Conservation (phyloP, 2,113 vertebrate genomes). For the Rafetus swinhoei region DNA sequence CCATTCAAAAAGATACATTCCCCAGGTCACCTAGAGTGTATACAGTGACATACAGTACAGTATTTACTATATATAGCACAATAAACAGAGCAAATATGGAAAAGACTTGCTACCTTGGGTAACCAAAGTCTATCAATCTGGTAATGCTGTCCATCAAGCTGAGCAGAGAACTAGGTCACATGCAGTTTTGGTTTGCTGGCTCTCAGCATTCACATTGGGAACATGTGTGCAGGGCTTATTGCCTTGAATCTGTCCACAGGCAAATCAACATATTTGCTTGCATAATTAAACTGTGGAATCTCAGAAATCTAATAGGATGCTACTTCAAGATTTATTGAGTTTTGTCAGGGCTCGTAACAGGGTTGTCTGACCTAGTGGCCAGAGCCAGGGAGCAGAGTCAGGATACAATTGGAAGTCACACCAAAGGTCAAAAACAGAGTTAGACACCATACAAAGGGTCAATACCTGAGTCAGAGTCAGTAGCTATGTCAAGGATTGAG, state of each 20-base stretch:
- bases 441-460: not conserved
- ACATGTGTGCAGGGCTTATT: not conserved
- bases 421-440: not conserved
- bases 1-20: not conserved
- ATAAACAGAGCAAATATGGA: not conserved
- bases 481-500: not conserved
- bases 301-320: not conserved
- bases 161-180: not conserved
- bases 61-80: not conserved
- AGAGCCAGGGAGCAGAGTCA: not conserved
- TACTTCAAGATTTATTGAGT: not conserved
- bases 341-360: not conserved
- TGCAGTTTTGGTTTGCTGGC: not conserved
- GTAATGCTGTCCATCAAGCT: not conserved
- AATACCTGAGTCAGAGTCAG: not conserved
- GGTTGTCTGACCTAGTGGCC: not conserved
- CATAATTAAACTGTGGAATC: not conserved
- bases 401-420: not conserved
- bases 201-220: not conserved
- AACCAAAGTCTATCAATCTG: not conserved
- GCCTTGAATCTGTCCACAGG: not conserved
- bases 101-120: not conserved
- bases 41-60: not conserved
- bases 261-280: not conserved
- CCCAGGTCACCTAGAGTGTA: not conserved